These are phyloP conservation scores for Eupithecia insigniata DNA, from an alignment of 2,888 invertebrate genomes.

Conservation along the genomic window DNA sequence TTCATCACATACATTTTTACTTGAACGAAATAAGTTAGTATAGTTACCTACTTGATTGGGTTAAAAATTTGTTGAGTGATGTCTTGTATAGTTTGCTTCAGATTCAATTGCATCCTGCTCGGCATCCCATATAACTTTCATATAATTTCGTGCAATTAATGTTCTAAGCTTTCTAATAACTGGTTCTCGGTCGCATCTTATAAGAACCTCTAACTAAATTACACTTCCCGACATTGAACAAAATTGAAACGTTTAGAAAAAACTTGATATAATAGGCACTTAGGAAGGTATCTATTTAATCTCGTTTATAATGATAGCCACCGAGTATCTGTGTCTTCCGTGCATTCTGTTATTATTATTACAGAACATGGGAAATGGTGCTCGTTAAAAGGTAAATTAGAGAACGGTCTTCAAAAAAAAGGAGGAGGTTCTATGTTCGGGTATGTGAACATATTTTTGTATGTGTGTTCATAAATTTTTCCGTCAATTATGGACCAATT, in stretches of 20 bases:
- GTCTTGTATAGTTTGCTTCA: neutral
- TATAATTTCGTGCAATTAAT: constrained; percentile 44
- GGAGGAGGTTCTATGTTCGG: neutral
- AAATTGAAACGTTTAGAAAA: constrained; percentile 54
- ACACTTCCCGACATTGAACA: constrained; percentile 58
- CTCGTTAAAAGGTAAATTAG: constrained; percentile 1
- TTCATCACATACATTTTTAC: neutral
- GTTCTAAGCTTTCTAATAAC: constrained; percentile 55
- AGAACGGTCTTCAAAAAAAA: neutral
- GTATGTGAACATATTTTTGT: neutral
- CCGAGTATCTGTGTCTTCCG: constrained; percentile 10
- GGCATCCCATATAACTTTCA: constrained; percentile 33
- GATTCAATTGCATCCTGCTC: neutral
- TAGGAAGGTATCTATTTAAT: constrained; percentile 7
- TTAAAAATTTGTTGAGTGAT: neutral
- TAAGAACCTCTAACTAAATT: constrained; percentile 50
- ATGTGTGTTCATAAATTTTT: neutral
- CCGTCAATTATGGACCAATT: neutral
- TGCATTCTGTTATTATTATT: constrained; percentile 4
- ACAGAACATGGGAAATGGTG: constrained; percentile 1
- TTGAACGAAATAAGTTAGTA: neutral
- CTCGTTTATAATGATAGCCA: constrained; percentile 16
- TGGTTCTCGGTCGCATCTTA: constrained; percentile 48
- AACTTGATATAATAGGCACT: constrained; percentile 21
- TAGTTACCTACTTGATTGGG: neutral